Evolutionary conservation across 1,140 invertebrate species (phyloP).

Genomic region (Hyles euphorbiae): DNA sequence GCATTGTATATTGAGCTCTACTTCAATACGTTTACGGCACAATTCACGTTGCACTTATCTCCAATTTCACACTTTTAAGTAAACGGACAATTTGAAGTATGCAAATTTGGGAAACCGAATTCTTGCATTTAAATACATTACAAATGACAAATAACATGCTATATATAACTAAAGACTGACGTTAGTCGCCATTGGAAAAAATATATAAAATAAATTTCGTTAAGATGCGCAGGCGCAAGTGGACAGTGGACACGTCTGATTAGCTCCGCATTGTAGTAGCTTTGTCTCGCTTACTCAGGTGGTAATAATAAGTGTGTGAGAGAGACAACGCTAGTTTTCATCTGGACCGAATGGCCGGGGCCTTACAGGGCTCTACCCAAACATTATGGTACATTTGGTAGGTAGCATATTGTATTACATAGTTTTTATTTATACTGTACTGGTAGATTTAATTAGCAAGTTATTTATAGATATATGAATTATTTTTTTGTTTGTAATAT

Average conservation of each 20-base stretch:
- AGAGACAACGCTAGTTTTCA: slow-evolving; percentile 50
- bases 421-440: too few relatives aligned
- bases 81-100: slow-evolving; percentile 34
- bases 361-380: slow-evolving; percentile 62
- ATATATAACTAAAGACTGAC: too few relatives aligned
- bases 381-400: slow-evolving; percentile 56
- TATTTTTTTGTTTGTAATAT: too few relatives aligned
- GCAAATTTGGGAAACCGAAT: slow-evolving; percentile 26
- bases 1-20: slow-evolving; percentile 32
- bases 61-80: slow-evolving; percentile 28
- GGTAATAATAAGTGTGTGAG: slow-evolving; percentile 19
- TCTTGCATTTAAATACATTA: too few relatives aligned
- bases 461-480: too few relatives aligned
- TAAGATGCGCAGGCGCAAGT: slow-evolving; percentile 52
- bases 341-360: slow-evolving; percentile 64
- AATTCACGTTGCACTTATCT: slow-evolving; percentile 40
- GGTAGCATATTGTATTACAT: slow-evolving; percentile 44
- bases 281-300: slow-evolving; percentile 41
- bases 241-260: slow-evolving; percentile 69
- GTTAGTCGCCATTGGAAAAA: not conserved
- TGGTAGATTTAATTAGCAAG: too few relatives aligned
- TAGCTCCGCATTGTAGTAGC: slow-evolving; percentile 55
- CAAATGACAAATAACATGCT: too few relatives aligned
- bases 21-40: slow-evolving; percentile 3
- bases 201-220: slow-evolving; percentile 27